Conservation (phyloP, 1,140 invertebrate species). For the Drosophila busckii region DNA sequence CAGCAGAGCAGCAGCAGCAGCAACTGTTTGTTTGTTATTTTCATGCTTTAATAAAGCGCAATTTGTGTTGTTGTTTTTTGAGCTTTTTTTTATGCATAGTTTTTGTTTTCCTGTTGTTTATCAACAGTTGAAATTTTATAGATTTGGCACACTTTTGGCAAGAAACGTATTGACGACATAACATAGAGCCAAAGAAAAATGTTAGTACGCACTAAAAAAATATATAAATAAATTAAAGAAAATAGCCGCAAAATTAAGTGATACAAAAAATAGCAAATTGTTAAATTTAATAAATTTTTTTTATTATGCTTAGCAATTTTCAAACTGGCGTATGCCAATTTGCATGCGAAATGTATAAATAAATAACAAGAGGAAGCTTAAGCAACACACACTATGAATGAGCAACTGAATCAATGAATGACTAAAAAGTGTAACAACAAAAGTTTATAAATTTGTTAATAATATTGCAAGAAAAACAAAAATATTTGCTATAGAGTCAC, state of each 20-base stretch:
- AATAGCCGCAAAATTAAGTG: too few species aligned
- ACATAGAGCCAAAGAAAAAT: constrained; percentile 29
- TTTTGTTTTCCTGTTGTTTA: constrained; percentile 45
- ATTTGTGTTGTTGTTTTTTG: constrained; percentile 32
- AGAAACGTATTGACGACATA: constrained; percentile 34
- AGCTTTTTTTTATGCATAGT: background rate
- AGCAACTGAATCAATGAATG: constrained; percentile 64
- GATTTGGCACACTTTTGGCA: constrained; percentile 73
- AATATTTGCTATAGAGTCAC: constrained; percentile 3
- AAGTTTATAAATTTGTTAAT: constrained; percentile 29
- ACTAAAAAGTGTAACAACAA: constrained; percentile 14
- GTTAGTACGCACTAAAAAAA: constrained; percentile 25
- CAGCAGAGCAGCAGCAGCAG: constrained; percentile 9
- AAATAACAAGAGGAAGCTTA: constrained; percentile 43
- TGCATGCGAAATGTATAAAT: constrained; percentile 19
- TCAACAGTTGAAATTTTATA: constrained; percentile 74
- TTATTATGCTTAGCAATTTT: too few species aligned
- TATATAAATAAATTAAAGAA: constrained; percentile 5
- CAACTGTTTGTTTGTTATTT: constrained; percentile 51
- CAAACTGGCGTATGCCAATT: too few species aligned
- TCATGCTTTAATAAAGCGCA: constrained; percentile 75
- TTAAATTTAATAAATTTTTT: background rate
- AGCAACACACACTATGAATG: too few species aligned
- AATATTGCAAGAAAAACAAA: background rate
- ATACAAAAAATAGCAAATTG: constrained; percentile 9